Evolutionary conservation across 1,140 invertebrate genomes (phyloP).

Genomic region (Drosophila repleta): DNA sequence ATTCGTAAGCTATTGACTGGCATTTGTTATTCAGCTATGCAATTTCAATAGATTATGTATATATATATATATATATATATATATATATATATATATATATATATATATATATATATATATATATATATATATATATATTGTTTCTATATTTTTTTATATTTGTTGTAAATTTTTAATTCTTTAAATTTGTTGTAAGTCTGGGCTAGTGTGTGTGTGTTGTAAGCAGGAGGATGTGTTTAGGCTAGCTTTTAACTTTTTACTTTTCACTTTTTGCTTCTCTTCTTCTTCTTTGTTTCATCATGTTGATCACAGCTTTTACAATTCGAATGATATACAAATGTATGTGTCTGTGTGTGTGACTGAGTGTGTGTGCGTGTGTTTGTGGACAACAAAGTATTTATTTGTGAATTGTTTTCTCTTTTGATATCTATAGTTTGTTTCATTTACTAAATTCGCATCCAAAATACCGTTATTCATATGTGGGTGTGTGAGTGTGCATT

Average conservation of each 20-base stretch:
- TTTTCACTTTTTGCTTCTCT: neutral
- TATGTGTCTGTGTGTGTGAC: slow-evolving; percentile 9
- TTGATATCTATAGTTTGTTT: slow-evolving; percentile 1
- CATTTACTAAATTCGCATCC: slow-evolving; percentile 57
- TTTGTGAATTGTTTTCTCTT: slow-evolving; percentile 22
- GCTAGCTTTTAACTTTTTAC: neutral
- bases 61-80: too few species aligned
- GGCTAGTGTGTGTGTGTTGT: slow-evolving; percentile 7
- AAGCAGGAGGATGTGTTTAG: slow-evolving; percentile 36
- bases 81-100: too few species aligned
- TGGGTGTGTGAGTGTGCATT: neutral
- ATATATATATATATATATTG: too few species aligned
- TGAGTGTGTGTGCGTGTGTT: slow-evolving; percentile 16
- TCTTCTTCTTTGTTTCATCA: slow-evolving; percentile 19
- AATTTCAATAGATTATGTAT: too few species aligned
- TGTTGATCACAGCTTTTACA: slow-evolving; percentile 79
- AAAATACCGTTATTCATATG: slow-evolving; percentile 54
- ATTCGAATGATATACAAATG: slow-evolving; percentile 75
- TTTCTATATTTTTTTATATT: slow-evolving; percentile 8
- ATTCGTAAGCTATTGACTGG: slow-evolving; percentile 5
- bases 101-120: too few species aligned
- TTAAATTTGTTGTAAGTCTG: slow-evolving; percentile 11
- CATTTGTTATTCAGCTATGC: neutral
- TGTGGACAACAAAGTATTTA: slow-evolving; percentile 15
- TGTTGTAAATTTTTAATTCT: slow-evolving; percentile 7